Conservation (phyloP, 2,797 vertebrate genomes). For the Myotis daubentonii region DNA sequence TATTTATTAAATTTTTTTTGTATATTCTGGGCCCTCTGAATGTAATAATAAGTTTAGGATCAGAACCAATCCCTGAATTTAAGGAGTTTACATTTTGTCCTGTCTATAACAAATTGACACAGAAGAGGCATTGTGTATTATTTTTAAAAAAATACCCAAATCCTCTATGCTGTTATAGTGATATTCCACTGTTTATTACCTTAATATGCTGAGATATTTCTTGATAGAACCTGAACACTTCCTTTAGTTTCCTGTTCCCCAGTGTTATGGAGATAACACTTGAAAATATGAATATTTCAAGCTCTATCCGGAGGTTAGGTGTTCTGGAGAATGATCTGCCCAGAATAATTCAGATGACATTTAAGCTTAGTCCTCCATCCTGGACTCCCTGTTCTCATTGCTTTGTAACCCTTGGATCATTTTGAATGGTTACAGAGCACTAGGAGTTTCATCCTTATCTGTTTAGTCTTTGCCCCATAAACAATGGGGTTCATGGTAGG, state of each 20-base stretch:
- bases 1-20: not conserved
- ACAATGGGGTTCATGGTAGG: conserved; percentile 79
- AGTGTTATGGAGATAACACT: not conserved
- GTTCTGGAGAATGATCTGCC: not conserved
- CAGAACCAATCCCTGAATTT: not conserved
- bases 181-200: not conserved
- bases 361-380: not conserved
- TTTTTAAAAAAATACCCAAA: not conserved
- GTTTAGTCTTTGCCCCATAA: conserved; percentile 76
- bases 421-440: not conserved
- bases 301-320: not conserved
- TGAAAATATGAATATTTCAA: not conserved
- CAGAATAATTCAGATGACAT: not conserved
- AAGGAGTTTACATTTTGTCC: not conserved
- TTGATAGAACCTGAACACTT: not conserved
- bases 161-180: not conserved
- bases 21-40: not conserved
- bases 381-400: not conserved
- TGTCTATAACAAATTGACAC: not conserved
- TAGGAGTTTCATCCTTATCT: conserved; percentile 60
- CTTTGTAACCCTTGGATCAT: not conserved
- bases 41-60: not conserved
- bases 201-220: not conserved
- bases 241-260: not conserved
- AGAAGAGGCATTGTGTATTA: not conserved